Conservation (phyloP, 2,888 invertebrate genomes). For the Synanthedon andrenaeformis region DNA sequence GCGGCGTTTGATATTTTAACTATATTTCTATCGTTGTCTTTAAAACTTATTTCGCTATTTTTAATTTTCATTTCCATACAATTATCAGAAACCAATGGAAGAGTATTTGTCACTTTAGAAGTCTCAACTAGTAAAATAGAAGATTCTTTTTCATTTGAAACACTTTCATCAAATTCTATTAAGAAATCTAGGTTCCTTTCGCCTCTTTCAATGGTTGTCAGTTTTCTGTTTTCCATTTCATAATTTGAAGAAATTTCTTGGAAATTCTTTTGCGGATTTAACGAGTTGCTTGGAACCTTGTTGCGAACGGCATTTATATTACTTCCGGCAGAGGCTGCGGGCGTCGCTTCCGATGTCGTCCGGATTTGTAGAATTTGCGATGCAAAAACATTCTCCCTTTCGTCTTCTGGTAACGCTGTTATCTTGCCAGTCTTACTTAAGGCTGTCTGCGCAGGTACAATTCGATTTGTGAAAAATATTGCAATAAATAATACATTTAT, state of each 20-base stretch:
- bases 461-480: conserved; percentile 35
- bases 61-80: conserved; percentile 48
- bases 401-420: conserved; percentile 29
- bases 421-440: conserved; percentile 20
- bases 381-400: conserved; percentile 29
- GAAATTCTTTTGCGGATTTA: conserved; percentile 39
- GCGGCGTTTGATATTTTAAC: conserved; percentile 24
- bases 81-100: conserved; percentile 46
- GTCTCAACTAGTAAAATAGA: conserved; percentile 6
- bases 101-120: conserved; percentile 17
- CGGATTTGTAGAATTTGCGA: conserved; percentile 44
- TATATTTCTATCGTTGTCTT: conserved; percentile 21
- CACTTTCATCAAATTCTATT: conserved; percentile 18
- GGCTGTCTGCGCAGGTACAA: conserved; percentile 26
- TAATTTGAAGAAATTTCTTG: conserved; percentile 50
- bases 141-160: conserved; percentile 11
- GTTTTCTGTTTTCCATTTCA: conserved; percentile 27
- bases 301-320: conserved; percentile 47
- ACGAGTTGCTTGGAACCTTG: conserved; percentile 17
- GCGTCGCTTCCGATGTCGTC: conserved; percentile 47
- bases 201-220: conserved; percentile 19
- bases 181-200: conserved; percentile 30
- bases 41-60: conserved; percentile 40
- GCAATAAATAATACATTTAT: conserved; percentile 28
- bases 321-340: conserved; percentile 49